Evolutionary conservation across 2,888 invertebrate species (phyloP).

Genomic region (Leucania comma): DNA sequence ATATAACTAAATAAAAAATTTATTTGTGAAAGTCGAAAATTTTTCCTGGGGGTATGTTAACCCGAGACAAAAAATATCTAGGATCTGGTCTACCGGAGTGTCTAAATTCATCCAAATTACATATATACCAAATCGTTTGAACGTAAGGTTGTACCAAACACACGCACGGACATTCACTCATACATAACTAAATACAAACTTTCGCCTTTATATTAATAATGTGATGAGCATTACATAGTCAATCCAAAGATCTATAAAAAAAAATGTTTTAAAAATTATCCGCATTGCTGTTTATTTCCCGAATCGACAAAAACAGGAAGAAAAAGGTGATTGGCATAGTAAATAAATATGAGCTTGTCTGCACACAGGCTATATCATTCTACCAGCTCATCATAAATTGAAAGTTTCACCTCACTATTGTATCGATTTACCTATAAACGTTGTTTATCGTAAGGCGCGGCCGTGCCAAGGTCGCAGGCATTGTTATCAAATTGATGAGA

Average conservation of each 20-base stretch:
- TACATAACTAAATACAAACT: too few relatives aligned
- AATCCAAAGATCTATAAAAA: neutral
- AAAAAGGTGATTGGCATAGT: too few relatives aligned
- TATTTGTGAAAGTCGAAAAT: neutral
- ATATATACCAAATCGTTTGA: too few relatives aligned
- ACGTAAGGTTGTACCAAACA: too few relatives aligned
- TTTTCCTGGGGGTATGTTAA: too few relatives aligned
- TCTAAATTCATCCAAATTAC: too few relatives aligned
- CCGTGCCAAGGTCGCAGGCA: slow-evolving; percentile 62
- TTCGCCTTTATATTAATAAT: too few relatives aligned
- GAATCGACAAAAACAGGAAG: neutral
- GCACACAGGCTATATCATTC: neutral
- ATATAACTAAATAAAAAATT: neutral
- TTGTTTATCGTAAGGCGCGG: slow-evolving; percentile 56
- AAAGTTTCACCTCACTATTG: slow-evolving; percentile 32
- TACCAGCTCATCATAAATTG: slow-evolving; percentile 20
- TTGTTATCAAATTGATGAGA: slow-evolving; percentile 60
- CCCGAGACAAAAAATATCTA: too few relatives aligned
- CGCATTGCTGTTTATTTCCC: neutral
- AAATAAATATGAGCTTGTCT: neutral
- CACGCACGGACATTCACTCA: too few relatives aligned
- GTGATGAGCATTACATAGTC: neutral
- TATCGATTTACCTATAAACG: slow-evolving; percentile 52
- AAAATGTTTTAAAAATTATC: neutral
- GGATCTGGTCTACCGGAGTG: too few relatives aligned